A percentile compares a stretch with the other conserved stretches of the same genome.
Conservation (phyloP, 1,140 invertebrate species). For the Drosophila tropicalis region DNA sequence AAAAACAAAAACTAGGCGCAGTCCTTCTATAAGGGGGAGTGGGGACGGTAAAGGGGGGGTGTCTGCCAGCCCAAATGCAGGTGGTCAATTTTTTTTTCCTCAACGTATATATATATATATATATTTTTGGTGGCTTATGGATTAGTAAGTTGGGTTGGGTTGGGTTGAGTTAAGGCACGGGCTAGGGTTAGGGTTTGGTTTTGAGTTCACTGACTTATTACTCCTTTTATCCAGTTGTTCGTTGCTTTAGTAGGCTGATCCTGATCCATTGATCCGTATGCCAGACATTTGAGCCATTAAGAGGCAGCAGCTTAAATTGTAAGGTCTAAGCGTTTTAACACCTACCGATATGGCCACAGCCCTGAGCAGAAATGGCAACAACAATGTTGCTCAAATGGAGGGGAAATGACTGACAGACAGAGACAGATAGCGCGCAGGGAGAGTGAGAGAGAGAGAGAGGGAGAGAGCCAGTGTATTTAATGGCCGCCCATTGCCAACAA, state of each 20-base stretch:
- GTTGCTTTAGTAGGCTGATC: constrained; percentile 16
- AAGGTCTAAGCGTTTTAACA: constrained; percentile 63
- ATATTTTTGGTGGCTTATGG: constrained; percentile 52
- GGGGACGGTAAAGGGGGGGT: neutral
- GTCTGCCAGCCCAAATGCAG: constrained; percentile 48
- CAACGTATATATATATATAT: neutral
- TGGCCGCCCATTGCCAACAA: constrained; percentile 41
- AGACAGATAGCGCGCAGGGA: constrained; percentile 16
- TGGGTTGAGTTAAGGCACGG: constrained; percentile 10
- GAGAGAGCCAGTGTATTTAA: constrained; percentile 26
- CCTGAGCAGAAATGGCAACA: constrained; percentile 46
- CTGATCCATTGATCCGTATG: constrained; percentile 38
- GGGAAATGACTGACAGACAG: constrained; percentile 11
- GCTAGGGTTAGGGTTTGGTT: neutral
- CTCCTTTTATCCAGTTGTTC: constrained; percentile 3
- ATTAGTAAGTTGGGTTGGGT: constrained; percentile 47
- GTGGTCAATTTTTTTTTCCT: constrained; percentile 45
- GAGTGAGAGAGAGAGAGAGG: constrained; percentile 9
- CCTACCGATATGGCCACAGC: constrained; percentile 43
- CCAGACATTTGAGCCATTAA: constrained; percentile 50
- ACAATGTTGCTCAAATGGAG: constrained; percentile 50
- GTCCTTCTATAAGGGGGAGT: constrained; percentile 8
- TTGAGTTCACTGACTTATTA: constrained; percentile 58
- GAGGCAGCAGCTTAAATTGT: constrained; percentile 43
- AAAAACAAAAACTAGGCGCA: constrained; percentile 63